Conservation (phyloP, 2,113 vertebrate genomes). For the Callaeas wilsoni region DNA sequence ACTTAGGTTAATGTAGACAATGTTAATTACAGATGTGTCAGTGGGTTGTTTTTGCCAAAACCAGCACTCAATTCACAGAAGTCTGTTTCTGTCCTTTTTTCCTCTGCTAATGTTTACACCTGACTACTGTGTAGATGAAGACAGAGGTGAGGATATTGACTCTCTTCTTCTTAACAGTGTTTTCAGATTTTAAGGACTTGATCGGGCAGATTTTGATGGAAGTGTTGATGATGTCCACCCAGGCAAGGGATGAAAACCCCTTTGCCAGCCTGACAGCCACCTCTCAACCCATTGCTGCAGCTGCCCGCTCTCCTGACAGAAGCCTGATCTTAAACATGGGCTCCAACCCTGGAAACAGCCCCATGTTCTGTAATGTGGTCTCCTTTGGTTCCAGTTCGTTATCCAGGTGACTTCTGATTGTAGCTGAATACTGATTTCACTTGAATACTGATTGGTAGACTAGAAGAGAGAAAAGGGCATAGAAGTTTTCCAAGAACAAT, state of each 20-base stretch:
- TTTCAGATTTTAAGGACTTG: conserved; percentile 96
- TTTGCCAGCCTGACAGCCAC: conserved; percentile 97
- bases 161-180: conserved; percentile 74
- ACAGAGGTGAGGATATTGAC: background rate
- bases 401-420: conserved; percentile 85
- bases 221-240: conserved; percentile 97
- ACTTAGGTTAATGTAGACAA: background rate
- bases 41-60: background rate
- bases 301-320: conserved; percentile 89
- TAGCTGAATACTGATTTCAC: background rate
- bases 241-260: conserved; percentile 89
- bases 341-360: conserved; percentile 86
- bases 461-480: background rate
- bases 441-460: background rate
- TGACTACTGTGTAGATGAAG: background rate
- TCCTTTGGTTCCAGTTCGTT: conserved; percentile 91
- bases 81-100: background rate
- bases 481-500: background rate
- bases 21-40: background rate
- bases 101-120: background rate
- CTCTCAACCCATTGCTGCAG: conserved; percentile 87
- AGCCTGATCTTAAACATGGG: conserved; percentile 82
- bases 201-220: conserved; percentile 99
- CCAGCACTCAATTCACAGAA: background rate
- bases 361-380: conserved; percentile 85